Evolutionary conservation across 2,888 invertebrate species (phyloP), one percentile per base, ranked within the genome.

Genomic region (Nyleta sp.): DNA sequence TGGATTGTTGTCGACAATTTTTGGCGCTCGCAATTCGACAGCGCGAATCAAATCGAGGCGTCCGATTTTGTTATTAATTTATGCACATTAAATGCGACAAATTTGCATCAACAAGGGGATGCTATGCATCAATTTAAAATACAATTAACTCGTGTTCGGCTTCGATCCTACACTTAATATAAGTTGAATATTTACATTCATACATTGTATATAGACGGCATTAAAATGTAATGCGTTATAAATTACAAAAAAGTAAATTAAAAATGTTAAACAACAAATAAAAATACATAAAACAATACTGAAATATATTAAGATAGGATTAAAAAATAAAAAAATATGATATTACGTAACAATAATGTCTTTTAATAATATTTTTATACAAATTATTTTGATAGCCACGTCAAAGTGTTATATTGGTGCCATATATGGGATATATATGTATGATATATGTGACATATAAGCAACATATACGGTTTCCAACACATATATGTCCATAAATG

Each of bases 1-100:
- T 76, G 44, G 59, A 52, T 70, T 40, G 62, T 62, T 33, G 11
- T 8, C 28, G 35, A 35, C 31, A 46, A 70, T 64, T 75, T 46
- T 62, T 62, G 46, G 11, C 24, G 22, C 22, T 20, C 15, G 11
- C 38, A 31, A 46, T 50, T 55, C 15, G 33, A 31, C 48, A 20
- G 17, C 11, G 5, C 17, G 24, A 57, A 55, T 53, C 46, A 60
- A 40, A 60, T 53, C 31, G 44, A 35, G 20, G 38, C 17, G n/a
- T 33, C n/a, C 18, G 24, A 57, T 40, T 67, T 48, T 17, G 22
- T 68, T 68, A 57, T 57, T 57, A 46, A 68, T 40, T 38, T 67
- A 40, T 31, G 42, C 46, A 35, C 31, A 42, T 46, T 55, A 52
- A 64, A 53, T 65, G 35, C 13, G 24, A 57, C 68, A 48, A 55